Evolutionary conservation across 1,140 invertebrate genomes (phyloP).

Genomic region (Neodiprion fabricii): DNA sequence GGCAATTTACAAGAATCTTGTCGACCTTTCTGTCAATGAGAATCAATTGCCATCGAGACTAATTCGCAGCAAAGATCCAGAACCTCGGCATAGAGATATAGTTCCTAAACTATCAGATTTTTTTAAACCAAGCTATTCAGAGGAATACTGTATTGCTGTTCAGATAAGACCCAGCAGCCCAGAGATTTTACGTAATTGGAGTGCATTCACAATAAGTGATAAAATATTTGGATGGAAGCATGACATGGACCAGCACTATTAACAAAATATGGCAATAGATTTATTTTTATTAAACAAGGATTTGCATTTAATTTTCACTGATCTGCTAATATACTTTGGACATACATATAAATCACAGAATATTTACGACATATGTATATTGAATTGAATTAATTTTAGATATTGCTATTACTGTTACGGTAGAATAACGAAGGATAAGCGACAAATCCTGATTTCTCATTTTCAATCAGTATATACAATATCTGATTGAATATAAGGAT

Average conservation of each 20-base stretch:
- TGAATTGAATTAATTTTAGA: no score
- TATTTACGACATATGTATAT: background rate
- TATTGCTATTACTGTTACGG: no score
- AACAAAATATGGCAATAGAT: background rate
- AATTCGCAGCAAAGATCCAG: constrained; percentile 47
- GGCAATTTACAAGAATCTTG: constrained; percentile 48
- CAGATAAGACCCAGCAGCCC: constrained; percentile 29
- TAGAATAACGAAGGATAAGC: no score
- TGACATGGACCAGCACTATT: constrained; percentile 28
- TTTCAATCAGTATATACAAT: background rate
- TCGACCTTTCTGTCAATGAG: constrained; percentile 48
- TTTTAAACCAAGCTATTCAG: constrained; percentile 37
- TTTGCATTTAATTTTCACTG: background rate
- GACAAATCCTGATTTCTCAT: background rate
- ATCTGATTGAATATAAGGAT: background rate
- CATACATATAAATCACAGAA: background rate
- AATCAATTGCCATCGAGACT: constrained; percentile 40
- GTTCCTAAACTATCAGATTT: constrained; percentile 46
- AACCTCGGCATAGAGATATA: constrained; percentile 42
- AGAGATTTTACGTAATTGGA: constrained; percentile 36
- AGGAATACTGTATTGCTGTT: constrained; percentile 41
- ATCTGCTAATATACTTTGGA: background rate
- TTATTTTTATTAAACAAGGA: background rate
- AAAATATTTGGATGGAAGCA: constrained; percentile 47
- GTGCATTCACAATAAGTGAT: constrained; percentile 44